Evolutionary conservation across 2,888 invertebrate species (phyloP).

Genomic region (Penaeus monodon): DNA sequence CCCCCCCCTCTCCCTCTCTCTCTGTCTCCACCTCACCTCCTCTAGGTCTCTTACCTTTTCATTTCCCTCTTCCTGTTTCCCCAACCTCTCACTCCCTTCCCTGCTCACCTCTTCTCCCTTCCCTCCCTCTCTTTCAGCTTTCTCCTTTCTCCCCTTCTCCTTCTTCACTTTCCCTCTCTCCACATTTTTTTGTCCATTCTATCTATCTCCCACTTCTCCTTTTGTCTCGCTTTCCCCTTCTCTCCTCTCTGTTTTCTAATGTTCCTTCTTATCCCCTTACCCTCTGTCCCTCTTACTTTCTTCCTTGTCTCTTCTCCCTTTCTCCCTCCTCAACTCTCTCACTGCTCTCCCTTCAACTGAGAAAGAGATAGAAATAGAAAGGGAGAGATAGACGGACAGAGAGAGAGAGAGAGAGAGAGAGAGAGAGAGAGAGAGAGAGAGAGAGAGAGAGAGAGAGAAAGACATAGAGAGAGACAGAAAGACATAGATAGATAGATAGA

Average conservation of each 20-base stretch:
- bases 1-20: too few relatives aligned
- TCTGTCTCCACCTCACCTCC: too few relatives aligned
- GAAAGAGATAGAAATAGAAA: not conserved
- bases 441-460: slow-evolving; percentile 23
- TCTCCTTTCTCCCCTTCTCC: not conserved
- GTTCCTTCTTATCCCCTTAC: not conserved
- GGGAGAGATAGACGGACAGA: slow-evolving; percentile 5
- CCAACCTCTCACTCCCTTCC: too few relatives aligned
- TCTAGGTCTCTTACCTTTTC: too few relatives aligned
- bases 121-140: not conserved
- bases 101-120: not conserved
- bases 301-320: not conserved
- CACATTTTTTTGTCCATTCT: not conserved
- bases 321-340: not conserved
- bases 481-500: not conserved
- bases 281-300: not conserved
- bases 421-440: slow-evolving; percentile 25
- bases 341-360: not conserved
- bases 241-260: not conserved
- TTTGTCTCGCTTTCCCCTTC: not conserved
- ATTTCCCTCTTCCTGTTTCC: too few relatives aligned
- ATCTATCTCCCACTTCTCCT: not conserved
- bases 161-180: slow-evolving; percentile 4
- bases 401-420: slow-evolving; percentile 20
- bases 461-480: slow-evolving; percentile 8